Percentiles rank a stretch among this genome's conserved stretches.
Evolutionary conservation across 2,113 vertebrate species (phyloP).

Genomic region (Paedocypris sp.): DNA sequence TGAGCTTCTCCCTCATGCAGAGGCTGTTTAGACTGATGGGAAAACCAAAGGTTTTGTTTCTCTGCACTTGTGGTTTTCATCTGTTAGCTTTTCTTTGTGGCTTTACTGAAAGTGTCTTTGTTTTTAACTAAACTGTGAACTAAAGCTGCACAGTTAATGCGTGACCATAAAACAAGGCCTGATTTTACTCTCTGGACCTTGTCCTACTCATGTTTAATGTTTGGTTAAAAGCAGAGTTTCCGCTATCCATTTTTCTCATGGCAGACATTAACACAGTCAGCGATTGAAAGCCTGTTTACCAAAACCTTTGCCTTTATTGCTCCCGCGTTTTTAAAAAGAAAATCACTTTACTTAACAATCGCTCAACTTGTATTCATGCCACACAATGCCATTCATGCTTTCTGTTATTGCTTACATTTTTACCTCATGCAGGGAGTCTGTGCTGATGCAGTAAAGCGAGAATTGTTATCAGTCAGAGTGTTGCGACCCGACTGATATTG

Average conservation of each 20-base stretch:
- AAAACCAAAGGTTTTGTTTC: background rate
- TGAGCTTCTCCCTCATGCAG: background rate
- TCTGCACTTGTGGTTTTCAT: background rate
- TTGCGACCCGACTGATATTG: background rate
- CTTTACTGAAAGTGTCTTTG: too few relatives aligned
- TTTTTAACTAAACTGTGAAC: too few relatives aligned
- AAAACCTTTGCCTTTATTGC: too few relatives aligned
- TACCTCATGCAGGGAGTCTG: background rate
- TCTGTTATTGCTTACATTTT: background rate
- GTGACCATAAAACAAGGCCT: slow-evolving; percentile 22
- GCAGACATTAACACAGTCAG: slow-evolving; percentile 13
- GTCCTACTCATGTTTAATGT: slow-evolving; percentile 17
- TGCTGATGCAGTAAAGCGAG: too few relatives aligned
- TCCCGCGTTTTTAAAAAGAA: too few relatives aligned
- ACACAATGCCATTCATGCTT: background rate
- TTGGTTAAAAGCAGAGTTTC: slow-evolving; percentile 25
- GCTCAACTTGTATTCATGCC: background rate
- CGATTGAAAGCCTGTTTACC: too few relatives aligned
- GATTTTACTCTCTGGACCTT: slow-evolving; percentile 23
- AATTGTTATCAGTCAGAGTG: background rate
- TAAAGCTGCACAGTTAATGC: too few relatives aligned
- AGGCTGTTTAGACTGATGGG: background rate
- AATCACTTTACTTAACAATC: background rate
- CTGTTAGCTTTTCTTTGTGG: too few relatives aligned
- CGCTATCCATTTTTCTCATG: background rate